Conservation (phyloP, 2,113 vertebrate genomes). For the Ctenodactylus gundi region DNA sequence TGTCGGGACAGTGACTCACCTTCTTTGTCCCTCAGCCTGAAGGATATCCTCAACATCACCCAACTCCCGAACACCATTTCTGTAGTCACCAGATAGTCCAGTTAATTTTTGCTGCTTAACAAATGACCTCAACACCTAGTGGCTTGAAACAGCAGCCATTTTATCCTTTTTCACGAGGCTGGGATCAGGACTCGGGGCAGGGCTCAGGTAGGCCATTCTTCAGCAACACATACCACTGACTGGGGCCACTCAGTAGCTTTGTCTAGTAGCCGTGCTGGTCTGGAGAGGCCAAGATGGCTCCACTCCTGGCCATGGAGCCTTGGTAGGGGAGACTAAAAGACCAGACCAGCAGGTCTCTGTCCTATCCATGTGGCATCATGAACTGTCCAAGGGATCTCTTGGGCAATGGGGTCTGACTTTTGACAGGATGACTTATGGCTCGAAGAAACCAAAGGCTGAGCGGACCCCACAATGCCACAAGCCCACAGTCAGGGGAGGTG, state of each 20-base stretch:
- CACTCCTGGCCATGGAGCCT: neutral
- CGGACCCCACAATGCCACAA: neutral
- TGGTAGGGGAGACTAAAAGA: neutral
- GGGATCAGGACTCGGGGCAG: neutral
- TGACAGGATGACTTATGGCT: neutral
- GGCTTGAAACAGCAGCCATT: neutral
- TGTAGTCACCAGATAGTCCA: neutral
- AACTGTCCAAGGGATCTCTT: neutral
- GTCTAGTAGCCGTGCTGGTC: neutral
- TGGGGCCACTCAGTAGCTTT: neutral
- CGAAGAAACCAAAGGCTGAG: neutral
- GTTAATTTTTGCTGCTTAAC: neutral
- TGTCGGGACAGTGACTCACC: neutral
- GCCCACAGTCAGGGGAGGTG: neutral
- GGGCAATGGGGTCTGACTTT: neutral
- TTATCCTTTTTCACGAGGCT: neutral
- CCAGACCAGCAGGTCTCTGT: neutral
- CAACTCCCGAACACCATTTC: neutral
- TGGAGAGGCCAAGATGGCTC: neutral
- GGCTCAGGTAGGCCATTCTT: neutral
- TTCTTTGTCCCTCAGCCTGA: neutral
- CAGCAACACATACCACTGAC: neutral
- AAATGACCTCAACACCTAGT: neutral
- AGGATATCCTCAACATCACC: neutral
- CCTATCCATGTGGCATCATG: neutral